Conservation (phyloP, 1,140 invertebrate species). For the Drosophila serrata region DNA sequence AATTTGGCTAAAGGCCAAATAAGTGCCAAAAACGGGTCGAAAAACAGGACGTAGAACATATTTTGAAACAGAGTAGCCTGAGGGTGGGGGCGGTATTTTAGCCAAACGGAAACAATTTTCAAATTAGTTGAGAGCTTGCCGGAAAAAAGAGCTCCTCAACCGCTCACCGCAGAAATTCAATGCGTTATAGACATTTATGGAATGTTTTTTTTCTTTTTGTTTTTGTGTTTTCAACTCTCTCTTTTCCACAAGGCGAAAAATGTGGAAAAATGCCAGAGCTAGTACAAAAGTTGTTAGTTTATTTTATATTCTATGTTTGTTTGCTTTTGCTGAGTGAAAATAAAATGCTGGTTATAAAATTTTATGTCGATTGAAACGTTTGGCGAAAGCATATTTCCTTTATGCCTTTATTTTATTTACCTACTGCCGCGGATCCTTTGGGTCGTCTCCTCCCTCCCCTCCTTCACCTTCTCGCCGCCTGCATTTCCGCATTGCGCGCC, state of each 20-base stretch:
- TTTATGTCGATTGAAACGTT: constrained; percentile 78
- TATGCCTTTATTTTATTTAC: constrained; percentile 79
- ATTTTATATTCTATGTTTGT: constrained; percentile 31
- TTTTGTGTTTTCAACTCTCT: not conserved
- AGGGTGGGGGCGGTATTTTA: not conserved
- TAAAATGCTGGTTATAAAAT: constrained; percentile 75
- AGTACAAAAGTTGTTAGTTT: constrained; percentile 46
- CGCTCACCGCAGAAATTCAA: constrained; percentile 53
- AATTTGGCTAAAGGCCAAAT: constrained; percentile 66
- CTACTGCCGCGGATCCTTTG: constrained; percentile 41
- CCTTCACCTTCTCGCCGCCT: constrained; percentile 14
- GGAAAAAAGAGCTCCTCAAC: constrained; percentile 2
- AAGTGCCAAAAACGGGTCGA: constrained; percentile 47
- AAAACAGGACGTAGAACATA: constrained; percentile 60
- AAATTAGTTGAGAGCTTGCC: constrained; percentile 40
- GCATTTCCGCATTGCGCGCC: constrained; percentile 78
- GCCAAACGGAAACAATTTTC: constrained; percentile 36
- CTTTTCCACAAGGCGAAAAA: constrained; percentile 11
- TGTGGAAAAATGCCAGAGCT: constrained; percentile 11
- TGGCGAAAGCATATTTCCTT: constrained; percentile 76
- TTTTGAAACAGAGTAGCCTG: constrained; percentile 36
- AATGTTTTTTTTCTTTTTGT: constrained; percentile 52
- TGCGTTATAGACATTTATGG: constrained; percentile 63
- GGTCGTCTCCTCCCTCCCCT: not conserved
- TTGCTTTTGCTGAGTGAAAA: constrained; percentile 64